These are phyloP conservation scores for Pteruthius melanotis DNA, from an alignment of 2,113 vertebrate species.

Conservation along the genomic window DNA sequence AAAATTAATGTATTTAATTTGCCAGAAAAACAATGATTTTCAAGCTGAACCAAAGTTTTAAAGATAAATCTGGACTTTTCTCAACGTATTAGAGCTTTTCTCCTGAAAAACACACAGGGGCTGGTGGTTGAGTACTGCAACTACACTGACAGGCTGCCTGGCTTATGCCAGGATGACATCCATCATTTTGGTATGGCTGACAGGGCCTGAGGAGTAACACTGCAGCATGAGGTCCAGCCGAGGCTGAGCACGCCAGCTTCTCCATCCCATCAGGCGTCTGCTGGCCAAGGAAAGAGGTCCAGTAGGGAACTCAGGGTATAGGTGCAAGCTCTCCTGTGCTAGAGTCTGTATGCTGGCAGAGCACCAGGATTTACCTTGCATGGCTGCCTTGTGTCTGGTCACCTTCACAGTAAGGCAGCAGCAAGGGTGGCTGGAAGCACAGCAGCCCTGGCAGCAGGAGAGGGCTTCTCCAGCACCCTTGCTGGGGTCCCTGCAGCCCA, in stretches of 20 bases:
- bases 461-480: background rate
- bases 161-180: background rate
- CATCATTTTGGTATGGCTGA: background rate
- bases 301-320: too few relatives aligned
- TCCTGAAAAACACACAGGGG: background rate
- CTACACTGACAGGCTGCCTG: background rate
- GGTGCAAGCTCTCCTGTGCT: background rate
- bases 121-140: background rate
- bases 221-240: background rate
- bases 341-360: background rate
- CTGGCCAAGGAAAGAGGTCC: background rate
- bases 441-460: rapidly evolving
- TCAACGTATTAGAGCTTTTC: background rate
- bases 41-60: background rate
- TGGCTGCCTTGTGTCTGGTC: background rate
- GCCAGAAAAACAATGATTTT: background rate
- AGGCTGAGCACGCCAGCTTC: background rate
- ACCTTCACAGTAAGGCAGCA: background rate
- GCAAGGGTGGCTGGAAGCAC: background rate
- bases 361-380: background rate
- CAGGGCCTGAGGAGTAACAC: rapidly evolving
- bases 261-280: background rate
- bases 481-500: background rate
- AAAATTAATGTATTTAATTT: background rate
- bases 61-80: background rate